A percentile compares a stretch with the other conserved stretches of the same genome.
phyloP scores from a whole-genome alignment of 2,888 invertebrate genomes.

The Notocelia uddmanniana region DNA sequence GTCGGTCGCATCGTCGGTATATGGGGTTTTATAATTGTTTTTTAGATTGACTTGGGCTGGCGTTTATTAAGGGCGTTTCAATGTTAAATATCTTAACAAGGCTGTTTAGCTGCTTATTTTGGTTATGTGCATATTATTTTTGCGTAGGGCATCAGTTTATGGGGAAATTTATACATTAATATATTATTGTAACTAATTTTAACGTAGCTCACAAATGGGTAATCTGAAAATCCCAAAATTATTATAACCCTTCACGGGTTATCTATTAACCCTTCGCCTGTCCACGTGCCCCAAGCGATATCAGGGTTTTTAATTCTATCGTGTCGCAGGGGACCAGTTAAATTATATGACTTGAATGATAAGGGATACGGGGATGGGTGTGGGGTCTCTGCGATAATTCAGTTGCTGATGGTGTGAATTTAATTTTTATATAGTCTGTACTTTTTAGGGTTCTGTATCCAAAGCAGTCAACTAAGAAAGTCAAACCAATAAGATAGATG shows the following conservation, averaged over 20 bases:
- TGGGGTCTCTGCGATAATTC: constrained; percentile 43
- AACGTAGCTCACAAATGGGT: background rate
- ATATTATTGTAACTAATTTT: background rate
- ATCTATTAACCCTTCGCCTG: constrained; percentile 34
- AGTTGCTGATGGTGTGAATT: constrained; percentile 27
- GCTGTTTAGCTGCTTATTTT: background rate
- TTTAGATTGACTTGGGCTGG: constrained; percentile 22
- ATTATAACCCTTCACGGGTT: constrained; percentile 26
- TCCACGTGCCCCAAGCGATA: constrained; percentile 20
- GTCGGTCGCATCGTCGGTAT: constrained; percentile 22
- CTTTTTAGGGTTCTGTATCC: background rate
- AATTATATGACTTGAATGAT: constrained; percentile 26
- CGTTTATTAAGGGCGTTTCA: background rate
- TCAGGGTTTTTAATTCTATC: constrained; percentile 33
- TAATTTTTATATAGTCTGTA: constrained; percentile 2
- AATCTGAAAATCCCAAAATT: constrained; percentile 7
- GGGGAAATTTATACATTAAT: background rate
- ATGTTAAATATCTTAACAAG: background rate
- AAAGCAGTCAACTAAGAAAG: background rate
- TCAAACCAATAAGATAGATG: no score
- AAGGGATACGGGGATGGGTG: constrained; percentile 16
- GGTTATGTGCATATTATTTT: background rate
- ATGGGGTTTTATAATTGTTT: constrained; percentile 41
- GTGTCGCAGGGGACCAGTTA: constrained; percentile 10
- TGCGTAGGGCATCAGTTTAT: background rate